Conservation (phyloP, 2,113 vertebrate genomes). For the Apus apus region DNA sequence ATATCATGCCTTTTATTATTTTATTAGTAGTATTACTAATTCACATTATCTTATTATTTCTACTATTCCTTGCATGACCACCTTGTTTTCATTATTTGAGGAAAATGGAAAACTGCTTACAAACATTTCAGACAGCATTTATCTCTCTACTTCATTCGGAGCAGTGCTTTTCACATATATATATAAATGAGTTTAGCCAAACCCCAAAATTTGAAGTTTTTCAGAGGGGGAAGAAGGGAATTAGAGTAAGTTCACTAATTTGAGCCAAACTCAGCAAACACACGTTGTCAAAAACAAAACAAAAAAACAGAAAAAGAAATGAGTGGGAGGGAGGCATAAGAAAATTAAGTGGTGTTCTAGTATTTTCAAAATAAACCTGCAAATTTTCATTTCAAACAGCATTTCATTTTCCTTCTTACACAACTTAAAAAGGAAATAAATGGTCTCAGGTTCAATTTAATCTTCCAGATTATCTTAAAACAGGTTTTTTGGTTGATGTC, state of each 20-base stretch:
- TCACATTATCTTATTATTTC: too few species aligned
- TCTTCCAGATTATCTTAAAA: neutral
- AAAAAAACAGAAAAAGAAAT: neutral
- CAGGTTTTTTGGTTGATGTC: neutral
- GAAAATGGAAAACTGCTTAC: neutral
- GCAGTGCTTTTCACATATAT: neutral
- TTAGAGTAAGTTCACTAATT: neutral
- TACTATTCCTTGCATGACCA: too few species aligned
- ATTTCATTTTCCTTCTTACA: constrained; percentile 6
- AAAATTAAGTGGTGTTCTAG: constrained; percentile 37
- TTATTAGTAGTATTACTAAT: neutral
- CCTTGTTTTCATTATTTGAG: neutral
- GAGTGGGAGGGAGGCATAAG: neutral
- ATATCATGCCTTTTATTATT: neutral
- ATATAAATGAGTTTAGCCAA: neutral
- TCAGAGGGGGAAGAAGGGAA: neutral
- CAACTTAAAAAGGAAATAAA: constrained; percentile 13
- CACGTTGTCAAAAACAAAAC: neutral
- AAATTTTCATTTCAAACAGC: constrained; percentile 26
- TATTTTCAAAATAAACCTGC: constrained; percentile 39
- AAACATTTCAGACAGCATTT: neutral
- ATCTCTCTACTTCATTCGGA: neutral
- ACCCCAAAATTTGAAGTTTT: neutral
- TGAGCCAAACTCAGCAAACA: neutral
- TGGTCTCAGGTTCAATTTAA: neutral